Evolutionary conservation across 2,888 invertebrate species (phyloP).

Genomic region (Allophyes oxyacanthae): DNA sequence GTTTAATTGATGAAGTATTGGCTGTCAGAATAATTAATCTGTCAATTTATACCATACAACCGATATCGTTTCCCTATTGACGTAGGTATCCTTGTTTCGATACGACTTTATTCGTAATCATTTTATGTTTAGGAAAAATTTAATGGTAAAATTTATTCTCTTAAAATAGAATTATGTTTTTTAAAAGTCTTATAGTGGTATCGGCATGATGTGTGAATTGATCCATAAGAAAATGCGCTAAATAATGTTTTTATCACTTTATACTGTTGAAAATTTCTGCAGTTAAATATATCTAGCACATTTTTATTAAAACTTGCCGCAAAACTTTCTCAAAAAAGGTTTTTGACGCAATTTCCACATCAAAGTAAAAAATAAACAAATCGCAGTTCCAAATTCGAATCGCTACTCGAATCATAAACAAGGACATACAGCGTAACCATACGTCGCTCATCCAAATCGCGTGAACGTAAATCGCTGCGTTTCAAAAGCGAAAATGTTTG

Average conservation of each 20-base stretch:
- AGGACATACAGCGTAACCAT: slow-evolving; percentile 45
- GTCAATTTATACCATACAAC: slow-evolving; percentile 1
- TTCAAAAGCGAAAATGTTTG: slow-evolving; percentile 59
- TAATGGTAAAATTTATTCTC: too few species aligned
- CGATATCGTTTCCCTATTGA: slow-evolving; percentile 3
- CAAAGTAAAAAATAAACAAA: slow-evolving; percentile 36
- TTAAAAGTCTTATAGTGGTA: too few species aligned
- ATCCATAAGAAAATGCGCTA: slow-evolving; percentile 20
- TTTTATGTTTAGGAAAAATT: too few species aligned
- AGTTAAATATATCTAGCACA: slow-evolving; percentile 5
- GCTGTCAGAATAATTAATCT: slow-evolving; percentile 39
- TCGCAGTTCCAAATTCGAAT: slow-evolving; percentile 54
- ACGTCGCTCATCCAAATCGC: slow-evolving; percentile 23
- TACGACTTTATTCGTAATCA: too few species aligned
- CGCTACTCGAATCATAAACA: slow-evolving; percentile 40
- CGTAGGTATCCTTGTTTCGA: too few species aligned
- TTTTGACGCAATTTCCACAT: slow-evolving; percentile 38
- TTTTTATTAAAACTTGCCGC: not conserved
- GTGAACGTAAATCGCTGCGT: slow-evolving; percentile 41
- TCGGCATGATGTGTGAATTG: slow-evolving; percentile 14
- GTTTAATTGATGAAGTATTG: not conserved
- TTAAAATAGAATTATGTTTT: too few species aligned
- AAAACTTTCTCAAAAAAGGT: slow-evolving; percentile 9
- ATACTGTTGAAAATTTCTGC: slow-evolving; percentile 1
- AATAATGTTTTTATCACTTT: slow-evolving; percentile 22